Evolutionary conservation across 2,888 invertebrate species (phyloP), one percentile per base, ranked within the genome.

Genomic region (Odontocerum albicorne): DNA sequence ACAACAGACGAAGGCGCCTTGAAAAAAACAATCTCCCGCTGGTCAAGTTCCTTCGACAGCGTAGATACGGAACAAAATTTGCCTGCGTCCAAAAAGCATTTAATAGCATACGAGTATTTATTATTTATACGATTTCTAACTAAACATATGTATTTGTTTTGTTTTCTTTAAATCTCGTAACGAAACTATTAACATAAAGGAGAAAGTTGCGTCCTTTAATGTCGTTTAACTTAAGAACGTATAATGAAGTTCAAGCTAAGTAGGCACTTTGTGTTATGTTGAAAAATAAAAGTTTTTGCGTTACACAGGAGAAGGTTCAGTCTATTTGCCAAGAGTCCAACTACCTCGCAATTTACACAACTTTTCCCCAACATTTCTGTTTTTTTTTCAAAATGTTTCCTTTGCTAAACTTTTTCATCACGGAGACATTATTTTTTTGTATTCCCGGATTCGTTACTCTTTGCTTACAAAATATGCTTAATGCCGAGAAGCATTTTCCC

Each of bases 241-340:
- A 7, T 27, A 27, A 27, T 27, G 27, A 27, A 27, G 27, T 27
- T 27, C 27, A 4, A 10, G 4, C 6, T 27, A n/a, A n/a, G n/a
- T n/a, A n/a, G 27, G 6, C 27, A 7, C 10, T 27, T 10, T 10
- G 4, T 27, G 27, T 27, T 27, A 10, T 27, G 27, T 27, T 27
- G 10, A 27, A 27, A 27, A 27, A 27, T 27, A 27, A 21, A 42
- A 42, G 21, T 42, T 42, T 21, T 22, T 27, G 20, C 21, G 13
- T 42, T 42, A 22, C 22, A n/a, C 42, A 10, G 20, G 13, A 21
- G 27, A 42, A 27, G 27, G 36, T 15, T 36, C 13, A 36, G 36
- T 21, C 20, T 42, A 42, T 42, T 42, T 42, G 22, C 42, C 42
- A n/a, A 20, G 42, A 27, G 16, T 44, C 44, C 32, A 17, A 32